Evolutionary conservation across 1,140 invertebrate genomes (phyloP), one percentile per base, ranked within the genome.

Genomic region (Conopomorpha cramerella): DNA sequence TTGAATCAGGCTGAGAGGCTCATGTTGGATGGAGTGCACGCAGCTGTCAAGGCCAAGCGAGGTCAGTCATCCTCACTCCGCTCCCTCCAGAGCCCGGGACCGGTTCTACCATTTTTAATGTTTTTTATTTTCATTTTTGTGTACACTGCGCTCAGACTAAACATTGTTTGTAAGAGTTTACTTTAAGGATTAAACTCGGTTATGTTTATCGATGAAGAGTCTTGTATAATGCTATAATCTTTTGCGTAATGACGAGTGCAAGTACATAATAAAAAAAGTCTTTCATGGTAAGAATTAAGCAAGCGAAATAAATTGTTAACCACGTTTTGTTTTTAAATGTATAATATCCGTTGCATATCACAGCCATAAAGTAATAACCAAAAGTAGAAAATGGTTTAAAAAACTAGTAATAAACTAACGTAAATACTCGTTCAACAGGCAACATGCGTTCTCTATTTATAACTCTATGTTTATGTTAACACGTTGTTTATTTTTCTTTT

Each of bases 111-210:
- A 76, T 76, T 71, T 74, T 76, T 67, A 71, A 58, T 62, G 58
- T 70, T 76, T 74, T 73, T 71, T 72, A 72, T 71, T 72, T 76
- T 76, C 70, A 71, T 74, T 74, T 72, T 74, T 72, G 67, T 74
- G 70, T 72, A 72, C 70, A 74, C 67, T 61, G 62, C 61, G 57
- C 67, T 62, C 58, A 72, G 66, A 70, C 67, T 74, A 72, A 74
- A 74, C 67, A 74, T 63, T 74, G 67, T 74, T 74, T 74, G 70
- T 71, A 71, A 58, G 54, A 65, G 53, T 57, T 60, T 54, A 49
- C 51, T 55, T 60, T 51, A 23, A 6, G 56, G 57, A 71, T 71
- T 71, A 73, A 65, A 23, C 19, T 23, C n/a, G n/a, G n/a, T n/a
- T n/a, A n/a, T n/a, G n/a, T n/a, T n/a, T n/a, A n/a, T n/a, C n/a